These are phyloP conservation scores for Drosophila cognata DNA, from an alignment of 2,888 invertebrate genomes.

Conservation along the genomic window DNA sequence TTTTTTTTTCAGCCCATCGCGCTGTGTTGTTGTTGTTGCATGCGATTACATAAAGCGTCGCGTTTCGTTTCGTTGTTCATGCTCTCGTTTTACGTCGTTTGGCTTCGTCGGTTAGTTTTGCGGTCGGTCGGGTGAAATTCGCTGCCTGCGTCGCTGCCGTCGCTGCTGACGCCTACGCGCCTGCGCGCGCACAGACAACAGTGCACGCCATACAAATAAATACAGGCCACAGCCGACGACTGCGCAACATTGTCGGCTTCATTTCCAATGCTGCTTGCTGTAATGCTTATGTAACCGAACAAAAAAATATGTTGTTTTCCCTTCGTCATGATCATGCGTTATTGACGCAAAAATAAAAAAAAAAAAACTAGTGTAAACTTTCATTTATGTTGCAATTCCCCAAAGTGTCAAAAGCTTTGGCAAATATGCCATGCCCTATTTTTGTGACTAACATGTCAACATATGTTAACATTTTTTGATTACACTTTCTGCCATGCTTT, in stretches of 20 bases:
- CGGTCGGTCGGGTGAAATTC: slow-evolving; percentile 74
- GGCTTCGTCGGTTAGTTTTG: slow-evolving; percentile 43
- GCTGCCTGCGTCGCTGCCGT: slow-evolving; percentile 51
- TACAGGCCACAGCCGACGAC: slow-evolving; percentile 37
- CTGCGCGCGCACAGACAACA: slow-evolving; percentile 42
- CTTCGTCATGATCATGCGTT: slow-evolving; percentile 60
- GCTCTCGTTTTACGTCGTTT: slow-evolving; percentile 67
- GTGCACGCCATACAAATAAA: slow-evolving; percentile 46
- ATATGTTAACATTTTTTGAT: not conserved
- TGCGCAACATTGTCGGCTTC: slow-evolving; percentile 17
- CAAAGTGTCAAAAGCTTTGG: slow-evolving; percentile 43
- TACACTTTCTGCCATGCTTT: not conserved
- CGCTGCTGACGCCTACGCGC: slow-evolving; percentile 59
- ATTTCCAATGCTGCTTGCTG: slow-evolving; percentile 36
- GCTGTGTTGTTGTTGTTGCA: slow-evolving; percentile 33
- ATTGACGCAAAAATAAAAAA: slow-evolving; percentile 37
- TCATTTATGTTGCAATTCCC: slow-evolving; percentile 74
- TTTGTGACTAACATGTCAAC: not conserved
- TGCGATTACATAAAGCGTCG: slow-evolving; percentile 69
- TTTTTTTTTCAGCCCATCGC: slow-evolving; percentile 46
- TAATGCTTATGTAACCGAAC: slow-evolving; percentile 61
- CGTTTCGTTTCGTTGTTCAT: slow-evolving; percentile 43
- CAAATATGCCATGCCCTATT: slow-evolving; percentile 3
- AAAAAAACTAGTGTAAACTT: slow-evolving; percentile 59
- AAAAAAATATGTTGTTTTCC: slow-evolving; percentile 68